Conservation (phyloP, 2,888 invertebrate species). For the Drosophila prostipennis region DNA sequence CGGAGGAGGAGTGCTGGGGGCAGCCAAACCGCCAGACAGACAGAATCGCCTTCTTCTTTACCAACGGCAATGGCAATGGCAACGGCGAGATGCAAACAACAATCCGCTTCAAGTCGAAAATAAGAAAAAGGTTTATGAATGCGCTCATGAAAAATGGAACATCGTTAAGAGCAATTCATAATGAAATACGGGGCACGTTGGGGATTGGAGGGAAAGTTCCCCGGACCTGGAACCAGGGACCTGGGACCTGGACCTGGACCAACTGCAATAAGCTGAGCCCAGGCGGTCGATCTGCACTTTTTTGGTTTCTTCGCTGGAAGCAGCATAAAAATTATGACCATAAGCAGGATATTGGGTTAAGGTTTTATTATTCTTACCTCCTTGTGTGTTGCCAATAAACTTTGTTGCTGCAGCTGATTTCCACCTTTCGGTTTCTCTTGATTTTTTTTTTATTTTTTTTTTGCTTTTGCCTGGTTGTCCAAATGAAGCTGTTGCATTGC, state of each 20-base stretch:
- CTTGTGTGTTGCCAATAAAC: conserved; percentile 53
- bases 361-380: conserved; percentile 53
- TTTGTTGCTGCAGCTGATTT: conserved; percentile 54
- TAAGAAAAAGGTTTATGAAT: conserved; percentile 82
- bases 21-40: conserved; percentile 38
- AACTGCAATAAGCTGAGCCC: conserved; percentile 69
- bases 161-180: conserved; percentile 85
- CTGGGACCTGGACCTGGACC: conserved; percentile 14
- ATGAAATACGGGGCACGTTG: conserved; percentile 78
- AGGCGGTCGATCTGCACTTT: conserved; percentile 52
- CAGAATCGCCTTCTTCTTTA: conserved; percentile 40
- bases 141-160: conserved; percentile 84
- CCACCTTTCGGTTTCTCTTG: conserved; percentile 31
- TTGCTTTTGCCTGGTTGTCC: conserved; percentile 36
- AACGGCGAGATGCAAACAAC: conserved; percentile 54
- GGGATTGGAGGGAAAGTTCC: conserved; percentile 13
- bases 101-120: conserved; percentile 55
- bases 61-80: conserved; percentile 6
- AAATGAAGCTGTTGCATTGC: conserved; percentile 82
- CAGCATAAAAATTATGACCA: conserved; percentile 76
- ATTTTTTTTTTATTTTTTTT: background rate
- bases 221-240: background rate
- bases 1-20: conserved; percentile 3
- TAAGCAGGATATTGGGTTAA: conserved; percentile 83
- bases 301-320: conserved; percentile 40